A percentile compares a stretch with the other conserved stretches of the same genome.
phyloP scores from a whole-genome alignment of 2,797 vertebrate genomes.

The Threskiornis aethiopicus region DNA sequence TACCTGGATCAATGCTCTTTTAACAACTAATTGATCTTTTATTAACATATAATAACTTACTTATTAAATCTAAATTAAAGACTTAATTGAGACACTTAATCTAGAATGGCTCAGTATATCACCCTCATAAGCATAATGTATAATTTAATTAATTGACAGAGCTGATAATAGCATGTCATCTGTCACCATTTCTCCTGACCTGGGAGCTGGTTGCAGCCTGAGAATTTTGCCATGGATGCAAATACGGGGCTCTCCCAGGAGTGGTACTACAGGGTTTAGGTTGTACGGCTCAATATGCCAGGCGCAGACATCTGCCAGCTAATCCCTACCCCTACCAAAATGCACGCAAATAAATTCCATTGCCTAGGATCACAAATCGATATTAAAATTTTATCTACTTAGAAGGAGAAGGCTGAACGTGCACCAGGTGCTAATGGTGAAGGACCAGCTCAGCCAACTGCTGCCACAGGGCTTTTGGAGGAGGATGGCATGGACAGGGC shows the following conservation, averaged over 20 bases:
- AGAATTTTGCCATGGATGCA: neutral
- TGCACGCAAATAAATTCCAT: rapidly evolving
- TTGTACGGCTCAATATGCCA: rapidly evolving
- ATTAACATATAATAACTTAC: constrained; percentile 78
- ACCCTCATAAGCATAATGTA: constrained; percentile 74
- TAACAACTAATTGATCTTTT: constrained; percentile 80
- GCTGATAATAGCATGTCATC: constrained; percentile 72
- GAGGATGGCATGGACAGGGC: rapidly evolving
- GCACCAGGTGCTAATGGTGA: rapidly evolving
- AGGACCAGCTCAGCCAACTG: neutral
- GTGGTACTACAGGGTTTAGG: rapidly evolving
- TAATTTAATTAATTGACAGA: constrained; percentile 73
- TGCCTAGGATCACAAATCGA: neutral
- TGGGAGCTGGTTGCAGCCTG: constrained; percentile 41
- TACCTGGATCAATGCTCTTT: constrained; percentile 76
- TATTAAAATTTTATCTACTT: neutral
- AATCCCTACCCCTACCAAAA: neutral
- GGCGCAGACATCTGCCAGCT: neutral
- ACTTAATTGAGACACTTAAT: constrained; percentile 78
- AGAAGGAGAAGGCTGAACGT: neutral
- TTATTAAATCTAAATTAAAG: constrained; percentile 81
- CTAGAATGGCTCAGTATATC: constrained; percentile 70
- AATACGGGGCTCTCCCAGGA: neutral
- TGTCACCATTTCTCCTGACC: constrained; percentile 74
- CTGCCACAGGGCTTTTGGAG: neutral